phyloP scores from a whole-genome alignment of 2,888 invertebrate species.

The Linnaemya vulpina region DNA sequence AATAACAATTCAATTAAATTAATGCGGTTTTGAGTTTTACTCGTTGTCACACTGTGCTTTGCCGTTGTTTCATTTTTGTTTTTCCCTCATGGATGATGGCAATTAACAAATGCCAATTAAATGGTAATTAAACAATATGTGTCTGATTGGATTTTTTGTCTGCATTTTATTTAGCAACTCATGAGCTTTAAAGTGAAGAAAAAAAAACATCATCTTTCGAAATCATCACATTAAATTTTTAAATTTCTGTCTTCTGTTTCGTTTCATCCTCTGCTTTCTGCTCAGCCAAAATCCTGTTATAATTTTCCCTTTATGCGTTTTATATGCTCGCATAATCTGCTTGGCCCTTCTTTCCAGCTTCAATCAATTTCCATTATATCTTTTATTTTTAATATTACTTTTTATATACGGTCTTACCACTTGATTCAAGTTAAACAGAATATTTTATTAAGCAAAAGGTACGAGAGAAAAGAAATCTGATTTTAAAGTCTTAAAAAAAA shows the following conservation, averaged over 20 bases:
- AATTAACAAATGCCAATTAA: slow-evolving; percentile 71
- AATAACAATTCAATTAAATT: slow-evolving; percentile 69
- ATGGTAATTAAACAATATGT: slow-evolving; percentile 55
- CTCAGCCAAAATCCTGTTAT: background rate
- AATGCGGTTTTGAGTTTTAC: slow-evolving; percentile 58
- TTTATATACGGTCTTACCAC: slow-evolving; percentile 15
- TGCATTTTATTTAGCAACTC: background rate
- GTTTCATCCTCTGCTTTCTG: background rate
- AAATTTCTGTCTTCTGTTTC: background rate
- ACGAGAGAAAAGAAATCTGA: background rate
- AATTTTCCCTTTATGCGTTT: background rate
- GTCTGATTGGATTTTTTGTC: slow-evolving; percentile 32
- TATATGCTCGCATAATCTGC: background rate
- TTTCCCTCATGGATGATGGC: slow-evolving; percentile 48
- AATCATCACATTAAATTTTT: slow-evolving; percentile 2
- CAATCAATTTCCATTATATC: background rate
- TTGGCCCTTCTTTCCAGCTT: background rate
- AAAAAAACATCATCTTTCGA: background rate
- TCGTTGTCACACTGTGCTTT: slow-evolving; percentile 33
- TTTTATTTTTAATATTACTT: slow-evolving; percentile 13
- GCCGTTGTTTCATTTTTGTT: background rate
- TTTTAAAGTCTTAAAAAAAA: background rate
- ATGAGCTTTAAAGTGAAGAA: background rate
- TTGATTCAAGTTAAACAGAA: slow-evolving; percentile 40
- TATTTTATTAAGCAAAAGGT: slow-evolving; percentile 49